Conservation (phyloP, 2,797 vertebrate species). For the Benthosema pterotum region DNA sequence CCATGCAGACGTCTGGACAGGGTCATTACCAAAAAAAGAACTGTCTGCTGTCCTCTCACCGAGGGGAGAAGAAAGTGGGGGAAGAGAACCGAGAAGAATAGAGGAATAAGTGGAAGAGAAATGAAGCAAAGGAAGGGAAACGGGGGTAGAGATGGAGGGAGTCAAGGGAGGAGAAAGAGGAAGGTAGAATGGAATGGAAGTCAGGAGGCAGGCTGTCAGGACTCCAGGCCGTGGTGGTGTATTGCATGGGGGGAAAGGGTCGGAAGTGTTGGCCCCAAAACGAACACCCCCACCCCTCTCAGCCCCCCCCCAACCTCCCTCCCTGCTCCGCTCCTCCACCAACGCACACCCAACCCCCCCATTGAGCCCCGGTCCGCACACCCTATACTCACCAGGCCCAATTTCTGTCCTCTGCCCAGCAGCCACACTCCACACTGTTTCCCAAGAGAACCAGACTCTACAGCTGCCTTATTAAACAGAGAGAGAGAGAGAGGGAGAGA, state of each 20-base stretch:
- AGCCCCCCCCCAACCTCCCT: constrained; percentile 47
- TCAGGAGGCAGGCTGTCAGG: constrained; percentile 61
- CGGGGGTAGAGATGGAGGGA: constrained; percentile 28
- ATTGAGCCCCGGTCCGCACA: background rate
- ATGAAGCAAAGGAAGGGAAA: constrained; percentile 43
- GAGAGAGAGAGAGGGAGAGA: constrained; percentile 70
- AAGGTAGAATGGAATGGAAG: constrained; percentile 50
- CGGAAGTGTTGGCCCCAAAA: constrained; percentile 70
- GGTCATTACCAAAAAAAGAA: constrained; percentile 55
- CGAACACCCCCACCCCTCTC: constrained; percentile 48
- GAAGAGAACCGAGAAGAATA: constrained; percentile 25
- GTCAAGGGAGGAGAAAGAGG: constrained; percentile 53
- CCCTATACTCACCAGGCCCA: constrained; percentile 43
- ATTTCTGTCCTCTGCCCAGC: constrained; percentile 68
- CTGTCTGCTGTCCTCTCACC: constrained; percentile 46
- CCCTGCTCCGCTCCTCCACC: constrained; percentile 40
- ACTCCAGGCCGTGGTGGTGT: constrained; percentile 68
- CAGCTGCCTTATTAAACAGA: constrained; percentile 82
- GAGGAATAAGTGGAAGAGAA: constrained; percentile 44
- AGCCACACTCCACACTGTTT: constrained; percentile 75
- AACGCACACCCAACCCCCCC: constrained; percentile 33
- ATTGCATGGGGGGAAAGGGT: constrained; percentile 70
- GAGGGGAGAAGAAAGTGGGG: background rate
- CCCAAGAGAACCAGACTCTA: constrained; percentile 77
- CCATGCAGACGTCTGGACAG: constrained; percentile 58